Evolutionary conservation across 1,140 invertebrate genomes (phyloP), one percentile per base, ranked within the genome.

Genomic region (Meloidogyne hapla): DNA sequence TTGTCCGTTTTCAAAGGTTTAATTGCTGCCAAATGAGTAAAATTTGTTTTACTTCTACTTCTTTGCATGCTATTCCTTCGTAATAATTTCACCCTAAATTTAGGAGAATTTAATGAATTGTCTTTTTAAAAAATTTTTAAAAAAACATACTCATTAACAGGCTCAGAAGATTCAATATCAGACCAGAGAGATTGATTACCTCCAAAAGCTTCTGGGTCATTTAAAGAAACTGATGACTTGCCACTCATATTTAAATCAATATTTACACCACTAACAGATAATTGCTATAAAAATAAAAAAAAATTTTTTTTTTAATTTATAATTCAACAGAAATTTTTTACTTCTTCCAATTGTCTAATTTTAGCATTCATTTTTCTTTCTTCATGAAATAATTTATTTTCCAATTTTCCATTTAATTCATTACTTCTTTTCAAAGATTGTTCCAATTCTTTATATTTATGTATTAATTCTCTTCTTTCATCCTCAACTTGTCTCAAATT

Each of bases 361-460:
- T 75, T 78, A n/a, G 18, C 33, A n/a, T 69, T 78, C 2, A 78
- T n/a, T 21, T 56, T 48, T 4, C 77, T 38, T 61, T 78, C 77
- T 23, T 78, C 77, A 66, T 78, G 77, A 48, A 76, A 78, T n/a
- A 80, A 23, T 40, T 78, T 78, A 75, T 78, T 78, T 38, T 78
- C 77, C 10, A 78, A 56, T 26, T 64, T 77, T 3, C 48, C 77
- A 40, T 78, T 78, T 26, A 78, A 33, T 63, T 78, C 77, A 33
- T 80, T 69, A 62, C 10, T 62, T 28, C 65, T 21, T 23, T 69
- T 40, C 45, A 80, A 67, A 5, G 66, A 70, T 33, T 80, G 67
- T 15, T 78, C 77, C 67, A 78, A 42, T 56, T 78, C 77, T 18
- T 45, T 38, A 21, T 76, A 23, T 12, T 64, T 67, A 13, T 25